Evolutionary conservation across 2,797 vertebrate genomes (phyloP), one percentile per base, ranked within the genome.

Genomic region (Potorous gilbertii): DNA sequence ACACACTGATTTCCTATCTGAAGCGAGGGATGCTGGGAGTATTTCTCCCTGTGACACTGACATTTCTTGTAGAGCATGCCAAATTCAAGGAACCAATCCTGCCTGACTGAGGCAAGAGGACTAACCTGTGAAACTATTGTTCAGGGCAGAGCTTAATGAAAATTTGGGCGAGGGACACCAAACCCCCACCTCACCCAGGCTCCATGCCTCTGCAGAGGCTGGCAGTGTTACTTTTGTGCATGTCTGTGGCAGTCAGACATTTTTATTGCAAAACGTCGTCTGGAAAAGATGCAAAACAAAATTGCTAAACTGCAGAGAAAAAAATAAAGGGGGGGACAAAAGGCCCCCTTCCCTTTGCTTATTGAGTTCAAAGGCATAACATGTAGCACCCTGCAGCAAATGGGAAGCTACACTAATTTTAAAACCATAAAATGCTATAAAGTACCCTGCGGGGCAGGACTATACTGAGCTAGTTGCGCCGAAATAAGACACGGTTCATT

Each of bases 401-500:
- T 97, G 98, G 98, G 99, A 98, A 99, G 98, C 99, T 97, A 98
- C 98, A 98, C 99, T 99, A 99, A 99, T 99, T 99, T 99, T 99
- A 99, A 99, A 99, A 98, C 99, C 98, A 99, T 99, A 99, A 99
- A 99, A 98, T 28, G 98, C 98, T 98, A 97, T 98, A 98, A 98
- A 99, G 98, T 98, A 98, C 99, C 99, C 99, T 98, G 98, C 98
- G 98, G 99, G 99, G 99, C 98, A 98, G 98, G 98, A 97, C 98
- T 98, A 96, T 98, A 98, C 98, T 97, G 98, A 98, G 99, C 99
- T 98, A 98, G 98, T 98, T 99, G 98, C 98, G 98, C 99, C 99
- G 99, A 99, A 99, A 99, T 99, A 99, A 99, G 99, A 98, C 98
- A 98, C 94, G 99, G 99, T 99, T 99, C 99, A 99, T 99, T 99